Percentiles rank a stretch among this genome's conserved stretches.
Evolutionary conservation across 2,888 invertebrate species (phyloP).

Genomic region (Rhabditophanes sp.): DNA sequence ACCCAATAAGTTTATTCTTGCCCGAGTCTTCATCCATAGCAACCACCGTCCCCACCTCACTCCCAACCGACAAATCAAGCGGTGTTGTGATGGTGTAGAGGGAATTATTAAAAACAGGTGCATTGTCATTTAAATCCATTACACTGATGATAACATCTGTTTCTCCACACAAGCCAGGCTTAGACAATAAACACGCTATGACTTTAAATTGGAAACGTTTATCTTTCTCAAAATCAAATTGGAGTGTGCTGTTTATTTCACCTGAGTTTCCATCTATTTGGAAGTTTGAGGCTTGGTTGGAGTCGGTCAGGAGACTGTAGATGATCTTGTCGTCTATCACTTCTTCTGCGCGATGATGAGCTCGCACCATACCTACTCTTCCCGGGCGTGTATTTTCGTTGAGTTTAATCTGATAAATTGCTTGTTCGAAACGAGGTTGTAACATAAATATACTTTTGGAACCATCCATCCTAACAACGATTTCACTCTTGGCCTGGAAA

Average conservation of each 20-base stretch:
- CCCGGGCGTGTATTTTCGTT: too few species aligned
- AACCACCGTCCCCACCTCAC: slow-evolving; percentile 13
- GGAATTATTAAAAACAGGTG: slow-evolving; percentile 19
- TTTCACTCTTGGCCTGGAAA: slow-evolving; percentile 20
- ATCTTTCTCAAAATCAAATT: slow-evolving; percentile 13
- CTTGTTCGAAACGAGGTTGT: slow-evolving; percentile 18
- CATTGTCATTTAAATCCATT: slow-evolving; percentile 32
- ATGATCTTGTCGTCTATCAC: slow-evolving; percentile 12
- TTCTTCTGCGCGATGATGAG: slow-evolving; percentile 18
- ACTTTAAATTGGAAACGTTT: slow-evolving; percentile 13
- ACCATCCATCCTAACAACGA: slow-evolving; percentile 17
- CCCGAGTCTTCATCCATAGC: slow-evolving; percentile 25
- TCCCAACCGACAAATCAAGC: slow-evolving; percentile 24
- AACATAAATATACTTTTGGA: slow-evolving; percentile 10
- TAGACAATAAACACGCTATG: slow-evolving; percentile 14
- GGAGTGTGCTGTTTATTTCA: slow-evolving; percentile 6
- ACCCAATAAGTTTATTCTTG: slow-evolving; percentile 21
- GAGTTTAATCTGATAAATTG: slow-evolving; percentile 19
- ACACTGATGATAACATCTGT: slow-evolving; percentile 14
- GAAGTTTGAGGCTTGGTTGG: slow-evolving; percentile 9
- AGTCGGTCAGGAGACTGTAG: slow-evolving; percentile 10
- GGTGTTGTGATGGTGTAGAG: slow-evolving; percentile 21
- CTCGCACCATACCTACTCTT: too few species aligned
- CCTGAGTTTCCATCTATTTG: slow-evolving; percentile 12
- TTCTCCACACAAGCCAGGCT: slow-evolving; percentile 12